Evolutionary conservation across 1,140 invertebrate species (phyloP).

Genomic region (Hycleus cichorii): DNA sequence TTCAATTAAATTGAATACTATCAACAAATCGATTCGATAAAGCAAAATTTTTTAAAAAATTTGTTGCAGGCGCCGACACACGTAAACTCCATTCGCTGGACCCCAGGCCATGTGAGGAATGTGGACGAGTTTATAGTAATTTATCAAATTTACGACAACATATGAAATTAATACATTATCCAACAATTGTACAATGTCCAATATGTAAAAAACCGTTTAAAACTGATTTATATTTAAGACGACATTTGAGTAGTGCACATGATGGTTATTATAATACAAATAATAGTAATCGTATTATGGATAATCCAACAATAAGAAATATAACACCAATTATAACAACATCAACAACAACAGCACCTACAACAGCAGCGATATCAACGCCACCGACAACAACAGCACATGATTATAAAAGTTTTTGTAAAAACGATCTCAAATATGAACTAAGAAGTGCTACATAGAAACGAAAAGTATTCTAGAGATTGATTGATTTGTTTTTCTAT

Average conservation of each 20-base stretch:
- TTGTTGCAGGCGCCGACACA: constrained; percentile 39
- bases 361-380: too few species aligned
- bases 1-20: too few species aligned
- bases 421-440: constrained; percentile 5
- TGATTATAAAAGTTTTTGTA: background rate
- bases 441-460: constrained; percentile 1
- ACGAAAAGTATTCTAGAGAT: too few species aligned
- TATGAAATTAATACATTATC: constrained; percentile 72
- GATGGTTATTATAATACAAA: constrained; percentile 25
- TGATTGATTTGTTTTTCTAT: too few species aligned
- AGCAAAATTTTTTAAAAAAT: constrained; percentile 17
- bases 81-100: constrained; percentile 58
- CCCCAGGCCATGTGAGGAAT: constrained; percentile 63
- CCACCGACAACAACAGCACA: background rate
- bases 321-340: background rate
- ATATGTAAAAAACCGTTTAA: constrained; percentile 70
- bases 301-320: background rate
- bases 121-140: constrained; percentile 72
- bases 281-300: too few species aligned
- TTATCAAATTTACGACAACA: constrained; percentile 72
- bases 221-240: constrained; percentile 67
- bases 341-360: too few species aligned
- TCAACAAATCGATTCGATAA: background rate
- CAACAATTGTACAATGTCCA: constrained; percentile 64
- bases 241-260: constrained; percentile 57